Evolutionary conservation across 2,797 vertebrate genomes (phyloP).

Genomic region (Prionace glauca): DNA sequence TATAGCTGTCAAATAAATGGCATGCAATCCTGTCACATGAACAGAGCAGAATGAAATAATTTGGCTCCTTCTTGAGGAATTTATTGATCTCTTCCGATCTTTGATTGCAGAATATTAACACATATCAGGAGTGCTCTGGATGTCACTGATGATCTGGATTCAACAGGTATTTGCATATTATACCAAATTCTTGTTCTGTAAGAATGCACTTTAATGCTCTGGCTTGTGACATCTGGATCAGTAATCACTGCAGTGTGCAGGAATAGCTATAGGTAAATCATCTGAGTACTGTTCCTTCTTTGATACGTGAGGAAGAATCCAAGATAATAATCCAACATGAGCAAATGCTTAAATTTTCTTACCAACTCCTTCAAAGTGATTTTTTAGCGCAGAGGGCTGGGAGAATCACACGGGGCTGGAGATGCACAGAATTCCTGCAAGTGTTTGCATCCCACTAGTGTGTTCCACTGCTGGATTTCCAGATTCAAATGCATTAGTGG

Average conservation of each 20-base stretch:
- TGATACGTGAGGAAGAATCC: neutral
- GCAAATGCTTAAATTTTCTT: neutral
- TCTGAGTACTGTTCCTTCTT: neutral
- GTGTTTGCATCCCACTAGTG: no score
- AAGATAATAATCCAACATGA: neutral
- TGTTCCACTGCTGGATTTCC: no score
- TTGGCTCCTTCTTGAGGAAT: neutral
- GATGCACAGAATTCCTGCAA: no score
- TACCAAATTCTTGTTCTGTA: no score
- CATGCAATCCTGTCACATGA: neutral
- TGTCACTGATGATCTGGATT: neutral
- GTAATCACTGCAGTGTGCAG: neutral
- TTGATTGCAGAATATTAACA: neutral
- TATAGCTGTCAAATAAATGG: neutral
- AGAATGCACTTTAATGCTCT: neutral
- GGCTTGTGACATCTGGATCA: neutral
- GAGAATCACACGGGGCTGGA: no score
- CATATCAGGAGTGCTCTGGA: neutral
- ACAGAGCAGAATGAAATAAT: neutral
- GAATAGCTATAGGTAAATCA: neutral
- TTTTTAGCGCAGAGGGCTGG: no score
- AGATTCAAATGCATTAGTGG: no score
- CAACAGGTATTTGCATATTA: neutral
- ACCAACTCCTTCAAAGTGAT: neutral
- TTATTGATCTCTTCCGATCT: neutral